Evolutionary conservation across 2,888 invertebrate genomes (phyloP), one percentile per base, ranked within the genome.

Genomic region (Oscheius sp.): DNA sequence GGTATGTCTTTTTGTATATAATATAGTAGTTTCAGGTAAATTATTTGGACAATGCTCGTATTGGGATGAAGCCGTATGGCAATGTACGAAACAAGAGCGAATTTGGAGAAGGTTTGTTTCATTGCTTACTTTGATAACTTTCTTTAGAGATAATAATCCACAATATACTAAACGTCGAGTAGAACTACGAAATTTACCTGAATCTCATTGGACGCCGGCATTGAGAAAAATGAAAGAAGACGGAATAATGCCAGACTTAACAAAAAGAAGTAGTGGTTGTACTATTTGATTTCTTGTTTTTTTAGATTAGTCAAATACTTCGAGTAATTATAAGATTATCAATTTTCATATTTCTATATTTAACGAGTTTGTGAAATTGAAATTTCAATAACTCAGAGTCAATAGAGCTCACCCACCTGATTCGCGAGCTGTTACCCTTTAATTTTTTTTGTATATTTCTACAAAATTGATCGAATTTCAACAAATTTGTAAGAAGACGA

Each of bases 21-120:
- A 65, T 38, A 4, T 30, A 12, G 4, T 6, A 33, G 45, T 61
- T 70, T 33, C 51, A 78, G 78, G 80, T n/a, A 78, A 76, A 65
- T 70, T 78, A 66, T 54, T 83, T 44, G 82, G 82, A n/a, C 70
- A 72, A 50, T 84, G 84, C 59, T 77, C 77, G 17, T 81, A 82
- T 57, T 84, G 83, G 84, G 80, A 84, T 61, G 82, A 81, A 50
- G 84, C 84, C 14, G 82, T 84, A 6, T 82, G 80, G 80, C 82
- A 84, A 62, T 84, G 84, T 67, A 81, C 82, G 47, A 81, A 84
- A 50, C 77, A 82, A 61, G 84, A 84, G 49, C 71, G 84, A 14
- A 81, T 84, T 33, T 81, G 81, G 78, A 70, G 83, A 61, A 77
- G 82, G 81, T 70, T 51, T 20, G 20, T 33, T 30, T 30, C 41